A percentile compares a stretch with the other conserved stretches of the same genome.
Evolutionary conservation across 2,888 invertebrate species (phyloP).

Genomic region (Chalcosyrphus nemorum): DNA sequence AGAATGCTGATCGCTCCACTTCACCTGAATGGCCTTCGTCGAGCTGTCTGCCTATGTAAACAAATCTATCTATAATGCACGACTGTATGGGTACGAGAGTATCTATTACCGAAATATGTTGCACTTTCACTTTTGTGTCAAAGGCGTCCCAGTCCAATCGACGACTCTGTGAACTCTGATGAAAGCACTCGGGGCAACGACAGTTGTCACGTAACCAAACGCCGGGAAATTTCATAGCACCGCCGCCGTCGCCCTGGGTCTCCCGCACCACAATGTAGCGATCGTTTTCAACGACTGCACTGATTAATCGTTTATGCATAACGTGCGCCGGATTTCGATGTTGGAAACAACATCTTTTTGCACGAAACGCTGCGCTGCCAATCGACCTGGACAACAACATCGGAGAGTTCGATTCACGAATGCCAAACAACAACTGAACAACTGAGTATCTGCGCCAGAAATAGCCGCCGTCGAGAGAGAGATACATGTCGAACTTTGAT

Average conservation of each 20-base stretch:
- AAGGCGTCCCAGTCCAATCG: constrained; percentile 85
- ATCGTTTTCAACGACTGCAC: constrained; percentile 75
- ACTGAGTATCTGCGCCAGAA: constrained; percentile 25
- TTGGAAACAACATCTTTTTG: constrained; percentile 53
- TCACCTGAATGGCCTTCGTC: constrained; percentile 79
- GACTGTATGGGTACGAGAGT: constrained; percentile 4
- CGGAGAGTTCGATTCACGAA: constrained; percentile 55
- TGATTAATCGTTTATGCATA: constrained; percentile 61
- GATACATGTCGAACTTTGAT: constrained; percentile 40
- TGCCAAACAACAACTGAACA: constrained; percentile 51
- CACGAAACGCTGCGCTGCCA: constrained; percentile 37
- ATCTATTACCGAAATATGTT: constrained; percentile 74
- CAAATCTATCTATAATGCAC: constrained; percentile 20
- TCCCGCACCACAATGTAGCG: constrained; percentile 75
- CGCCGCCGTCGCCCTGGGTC: constrained; percentile 64
- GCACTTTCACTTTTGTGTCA: constrained; percentile 83
- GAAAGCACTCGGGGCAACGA: constrained; percentile 86
- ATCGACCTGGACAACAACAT: constrained; percentile 51
- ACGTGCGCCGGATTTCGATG: constrained; percentile 50
- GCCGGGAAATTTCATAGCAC: constrained; percentile 81
- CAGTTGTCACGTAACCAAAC: constrained; percentile 89
- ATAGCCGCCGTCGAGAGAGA: too few species aligned
- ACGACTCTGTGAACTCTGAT: constrained; percentile 84
- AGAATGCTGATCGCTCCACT: constrained; percentile 86
- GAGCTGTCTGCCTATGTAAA: constrained; percentile 72